Evolutionary conservation across 1,140 invertebrate species (phyloP), one percentile per base, ranked within the genome.

Genomic region (Neodiprion virginianus): DNA sequence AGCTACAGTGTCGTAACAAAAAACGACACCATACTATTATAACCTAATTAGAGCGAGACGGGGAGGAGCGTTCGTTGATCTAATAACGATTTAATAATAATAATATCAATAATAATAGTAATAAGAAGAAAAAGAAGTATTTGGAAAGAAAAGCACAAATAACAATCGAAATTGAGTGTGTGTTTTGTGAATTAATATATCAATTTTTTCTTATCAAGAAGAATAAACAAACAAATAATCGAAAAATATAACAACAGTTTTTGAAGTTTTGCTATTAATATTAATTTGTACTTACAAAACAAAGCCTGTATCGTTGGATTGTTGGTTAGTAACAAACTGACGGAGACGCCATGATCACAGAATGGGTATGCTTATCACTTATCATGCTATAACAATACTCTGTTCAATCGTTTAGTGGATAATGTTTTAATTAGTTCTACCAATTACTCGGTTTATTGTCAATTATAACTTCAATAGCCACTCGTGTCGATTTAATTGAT

Each of bases 281-380:
- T 40, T 40, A 3, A 61, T 61, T 61, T 61, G 14, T 14, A 61
- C 8, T 3, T 5, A 40, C 28, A 40, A 40, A 40, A 40, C 28
- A 5, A 40, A 40, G 28, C 28, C 28, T 40, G 28, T 40, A 5
- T 5, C 28, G 28, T 40, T 61, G 53, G 53, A 61, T 61, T 61
- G n/a, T 61, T 61, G 11, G 11, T 61, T 8, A 61, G 4, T 71
- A 40, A 71, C 70, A 23, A 71, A 71, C 23, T 66, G 28, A 67
- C 50, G 74, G 69, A 67, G 70, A 66, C 67, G 76, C 76, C 78
- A 85, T 85, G 84, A 84, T 85, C 77, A 82, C 81, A 69, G 82
- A 85, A 83, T 85, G 84, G 84, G 82, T 85, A 82, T 81, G 82
- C 72, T 66, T 74, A 65, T 68, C 21, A 61, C 11, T 61, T 61